Conservation (phyloP, 2,113 vertebrate species). For the Cyanoderma ruficeps region DNA sequence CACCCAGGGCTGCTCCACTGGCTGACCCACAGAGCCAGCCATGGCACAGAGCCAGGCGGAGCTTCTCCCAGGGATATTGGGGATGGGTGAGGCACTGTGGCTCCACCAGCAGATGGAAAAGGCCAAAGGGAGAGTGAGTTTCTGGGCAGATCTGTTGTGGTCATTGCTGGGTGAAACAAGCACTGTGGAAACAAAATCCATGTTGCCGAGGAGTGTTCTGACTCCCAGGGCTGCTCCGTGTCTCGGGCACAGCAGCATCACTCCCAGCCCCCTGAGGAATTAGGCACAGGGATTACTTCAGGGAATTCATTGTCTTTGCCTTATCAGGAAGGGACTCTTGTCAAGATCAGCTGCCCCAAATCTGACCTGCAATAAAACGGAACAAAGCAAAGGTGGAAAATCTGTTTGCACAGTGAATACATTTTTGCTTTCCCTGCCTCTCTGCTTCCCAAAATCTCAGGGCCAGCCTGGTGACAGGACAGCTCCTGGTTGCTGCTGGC, state of each 20-base stretch:
- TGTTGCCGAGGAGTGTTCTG: not conserved
- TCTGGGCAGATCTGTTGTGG: not conserved
- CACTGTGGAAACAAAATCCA: not conserved
- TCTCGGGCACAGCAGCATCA: not conserved
- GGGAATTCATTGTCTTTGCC: not conserved
- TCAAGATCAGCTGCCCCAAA: not conserved
- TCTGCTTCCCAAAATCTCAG: not conserved
- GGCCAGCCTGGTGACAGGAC: not conserved
- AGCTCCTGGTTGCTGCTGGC: not conserved
- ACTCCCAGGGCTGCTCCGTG: not conserved
- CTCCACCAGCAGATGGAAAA: accelerated
- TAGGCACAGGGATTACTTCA: not conserved
- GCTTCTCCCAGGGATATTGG: not conserved
- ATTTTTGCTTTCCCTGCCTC: not conserved
- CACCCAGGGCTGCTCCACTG: not conserved
- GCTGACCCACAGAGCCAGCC: not conserved
- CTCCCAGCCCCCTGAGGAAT: not conserved
- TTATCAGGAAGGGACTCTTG: not conserved
- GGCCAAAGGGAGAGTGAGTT: not conserved
- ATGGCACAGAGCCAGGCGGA: not conserved
- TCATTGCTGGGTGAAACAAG: not conserved
- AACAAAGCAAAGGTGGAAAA: not conserved
- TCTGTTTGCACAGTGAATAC: not conserved
- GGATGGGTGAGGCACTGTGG: not conserved
- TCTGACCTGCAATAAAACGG: not conserved